Evolutionary conservation across 2,888 invertebrate species (phyloP), one percentile per base, ranked within the genome.

Genomic region (Drosophila macrospina): DNA sequence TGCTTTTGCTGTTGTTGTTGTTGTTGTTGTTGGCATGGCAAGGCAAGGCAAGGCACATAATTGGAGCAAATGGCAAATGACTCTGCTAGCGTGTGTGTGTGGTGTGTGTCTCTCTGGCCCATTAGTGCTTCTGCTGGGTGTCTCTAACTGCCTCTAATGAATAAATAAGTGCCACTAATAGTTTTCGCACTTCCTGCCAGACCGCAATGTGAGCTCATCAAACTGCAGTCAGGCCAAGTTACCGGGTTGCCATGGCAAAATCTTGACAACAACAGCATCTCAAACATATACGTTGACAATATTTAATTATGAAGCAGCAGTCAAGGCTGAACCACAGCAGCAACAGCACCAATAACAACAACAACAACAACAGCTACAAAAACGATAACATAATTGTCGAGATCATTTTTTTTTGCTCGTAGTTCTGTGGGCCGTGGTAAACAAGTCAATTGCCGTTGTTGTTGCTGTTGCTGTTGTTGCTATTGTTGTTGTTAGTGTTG

Each of bases 161-260:
- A 90, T 89, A 90, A 88, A 90, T 91, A 91, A 91, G 89, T 86
- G 90, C 86, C 82, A 78, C 91, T 90, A 91, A 90, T 91, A 91
- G 91, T 90, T 86, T 83, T 80, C 87, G 84, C 86, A 90, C 88
- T 89, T 89, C 89, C 89, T 89, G 89, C 80, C 34, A 42, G 42
- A 55, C 60, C 65, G 62, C 71, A 74, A 66, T 41, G 36, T 52
- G 39, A 73, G 66, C 77, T 67, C 87, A 86, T 84, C 81, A 83
- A 74, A 52, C 51, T 74, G 82, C 87, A 80, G 61, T 69, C 59
- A 39, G 54, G 4, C 4, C 37, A 42, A 42, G 41, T 41, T 41
- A 4, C 0, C 42, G 13, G 15, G 44, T n/a, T 34, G 20, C n/a
- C 47, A 47, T 32, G 73, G 57, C 28, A 30, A 52, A 37, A 37